Evolutionary conservation across 2,113 vertebrate species (phyloP), one percentile per base, ranked within the genome.

Genomic region (Mesocricetus auratus): DNA sequence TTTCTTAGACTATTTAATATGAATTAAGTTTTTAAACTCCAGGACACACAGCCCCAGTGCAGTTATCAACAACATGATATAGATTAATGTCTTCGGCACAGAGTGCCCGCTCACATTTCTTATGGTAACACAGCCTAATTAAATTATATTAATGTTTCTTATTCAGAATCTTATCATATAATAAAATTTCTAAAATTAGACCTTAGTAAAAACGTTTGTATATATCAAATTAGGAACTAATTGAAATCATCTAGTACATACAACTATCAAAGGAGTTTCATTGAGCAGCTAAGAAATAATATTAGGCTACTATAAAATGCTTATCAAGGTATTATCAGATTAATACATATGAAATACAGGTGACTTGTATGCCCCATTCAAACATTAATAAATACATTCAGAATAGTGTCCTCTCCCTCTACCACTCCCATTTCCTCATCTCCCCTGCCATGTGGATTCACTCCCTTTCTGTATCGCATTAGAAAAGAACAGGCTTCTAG

Each of bases 261-360:
- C 1, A 92, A 26, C 24, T 66, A 81, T 71, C 95, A 58, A 0
- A 91, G n/a, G 6, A 60, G 82, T 86, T 90, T 89, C 1, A 71
- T 36, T 47, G 83, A 60, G 8, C 22, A 95, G 15, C 21, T 45
- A 60, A 93, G 24, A 92, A 97, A 79, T 5, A 86, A 26, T 75
- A 62, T 93, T 74, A 89, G 75, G 47, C 2, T 81, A 77, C 24
- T 22, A 36, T 39, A 93, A 79, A 0, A 5, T n/a, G 1, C 7
- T 56, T 42, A 11, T 45, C 78, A 12, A 50, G 74, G 64, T 60
- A 53, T 77, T 78, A 75, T 56, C 86, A 73, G 77, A 33, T 86
- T 47, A 58, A 42, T 22, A 11, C 0, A 86, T 81, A 69, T 68
- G 56, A 83, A 64, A 89, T 75, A 58, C 6, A 64, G 8, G 29